Percentiles rank a stretch among this genome's conserved stretches.
These are phyloP conservation scores for Sisyra terminalis DNA, from an alignment of 2,888 invertebrate species.

Conservation along the genomic window DNA sequence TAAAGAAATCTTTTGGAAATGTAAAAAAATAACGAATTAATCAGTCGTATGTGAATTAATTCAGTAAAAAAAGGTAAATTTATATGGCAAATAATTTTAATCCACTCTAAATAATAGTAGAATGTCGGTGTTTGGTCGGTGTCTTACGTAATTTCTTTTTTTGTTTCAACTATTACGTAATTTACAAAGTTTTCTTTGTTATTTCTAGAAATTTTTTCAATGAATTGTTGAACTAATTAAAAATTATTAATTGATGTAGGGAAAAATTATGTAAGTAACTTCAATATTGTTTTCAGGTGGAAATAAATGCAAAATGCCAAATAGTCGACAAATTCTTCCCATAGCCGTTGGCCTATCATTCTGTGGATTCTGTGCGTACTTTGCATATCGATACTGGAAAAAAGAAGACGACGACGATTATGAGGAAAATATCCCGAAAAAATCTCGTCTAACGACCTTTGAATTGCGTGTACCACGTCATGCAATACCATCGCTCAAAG, in stretches of 20 bases:
- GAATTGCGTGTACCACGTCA: conserved; percentile 45
- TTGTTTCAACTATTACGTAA: too few relatives aligned
- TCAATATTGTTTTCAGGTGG: neutral
- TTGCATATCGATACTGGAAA: conserved; percentile 49
- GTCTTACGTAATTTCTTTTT: too few relatives aligned
- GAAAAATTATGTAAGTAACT: neutral
- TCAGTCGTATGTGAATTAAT: too few relatives aligned
- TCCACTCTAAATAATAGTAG: too few relatives aligned
- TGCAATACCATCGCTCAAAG: conserved; percentile 48
- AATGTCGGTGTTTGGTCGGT: too few relatives aligned
- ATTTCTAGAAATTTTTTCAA: neutral
- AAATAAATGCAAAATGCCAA: conserved; percentile 8
- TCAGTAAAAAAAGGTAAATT: too few relatives aligned
- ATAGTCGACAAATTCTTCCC: conserved; percentile 26
- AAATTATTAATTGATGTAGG: neutral
- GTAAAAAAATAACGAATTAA: too few relatives aligned
- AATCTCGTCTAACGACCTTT: conserved; percentile 25
- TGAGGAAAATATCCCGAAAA: conserved; percentile 19
- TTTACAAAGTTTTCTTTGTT: too few relatives aligned
- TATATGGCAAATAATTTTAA: too few relatives aligned
- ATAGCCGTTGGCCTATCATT: conserved; percentile 46
- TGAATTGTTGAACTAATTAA: neutral
- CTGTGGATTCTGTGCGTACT: conserved; percentile 49
- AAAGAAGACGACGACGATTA: conserved; percentile 39
- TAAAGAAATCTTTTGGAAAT: too few relatives aligned